phyloP scores from a whole-genome alignment of 2,113 vertebrate genomes.

The Corythoichthys intestinalis region DNA sequence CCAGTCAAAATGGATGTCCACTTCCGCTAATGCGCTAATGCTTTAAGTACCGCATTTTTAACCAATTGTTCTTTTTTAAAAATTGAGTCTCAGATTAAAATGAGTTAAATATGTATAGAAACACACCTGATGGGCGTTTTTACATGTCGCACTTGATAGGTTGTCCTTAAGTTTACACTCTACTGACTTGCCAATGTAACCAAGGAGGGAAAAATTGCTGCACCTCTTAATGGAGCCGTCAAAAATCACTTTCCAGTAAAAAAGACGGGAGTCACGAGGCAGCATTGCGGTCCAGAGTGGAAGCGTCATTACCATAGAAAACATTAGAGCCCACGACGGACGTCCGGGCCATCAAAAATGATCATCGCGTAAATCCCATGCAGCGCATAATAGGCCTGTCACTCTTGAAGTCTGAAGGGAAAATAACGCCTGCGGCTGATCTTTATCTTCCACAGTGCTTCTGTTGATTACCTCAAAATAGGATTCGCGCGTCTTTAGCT shows the following conservation, averaged over 20 bases:
- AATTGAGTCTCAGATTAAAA: too few species aligned
- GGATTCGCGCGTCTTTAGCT: slow-evolving; percentile 57
- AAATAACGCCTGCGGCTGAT: slow-evolving; percentile 56
- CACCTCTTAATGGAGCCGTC: slow-evolving; percentile 62
- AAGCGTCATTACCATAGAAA: slow-evolving; percentile 70
- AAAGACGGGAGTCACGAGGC: slow-evolving; percentile 42
- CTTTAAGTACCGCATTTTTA: too few species aligned
- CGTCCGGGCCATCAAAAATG: slow-evolving; percentile 67
- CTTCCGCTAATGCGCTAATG: too few species aligned
- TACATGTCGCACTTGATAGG: too few species aligned
- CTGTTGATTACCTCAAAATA: slow-evolving; percentile 68
- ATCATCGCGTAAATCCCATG: slow-evolving; percentile 68
- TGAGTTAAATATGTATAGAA: too few species aligned
- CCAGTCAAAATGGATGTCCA: too few species aligned
- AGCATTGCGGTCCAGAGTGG: slow-evolving; percentile 54
- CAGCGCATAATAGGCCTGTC: slow-evolving; percentile 68
- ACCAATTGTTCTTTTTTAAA: too few species aligned
- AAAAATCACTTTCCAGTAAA: slow-evolving; percentile 58
- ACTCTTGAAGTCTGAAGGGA: slow-evolving; percentile 58
- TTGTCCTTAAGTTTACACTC: slow-evolving; percentile 24
- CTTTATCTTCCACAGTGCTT: slow-evolving; percentile 63
- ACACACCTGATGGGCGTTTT: too few species aligned
- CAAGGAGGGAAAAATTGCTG: slow-evolving; percentile 44
- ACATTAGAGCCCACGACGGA: slow-evolving; percentile 55
- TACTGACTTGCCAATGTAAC: slow-evolving; percentile 43